Base-by-base conservation (phyloP, 2,888 invertebrate species). In the Noctua janthe region DNA sequence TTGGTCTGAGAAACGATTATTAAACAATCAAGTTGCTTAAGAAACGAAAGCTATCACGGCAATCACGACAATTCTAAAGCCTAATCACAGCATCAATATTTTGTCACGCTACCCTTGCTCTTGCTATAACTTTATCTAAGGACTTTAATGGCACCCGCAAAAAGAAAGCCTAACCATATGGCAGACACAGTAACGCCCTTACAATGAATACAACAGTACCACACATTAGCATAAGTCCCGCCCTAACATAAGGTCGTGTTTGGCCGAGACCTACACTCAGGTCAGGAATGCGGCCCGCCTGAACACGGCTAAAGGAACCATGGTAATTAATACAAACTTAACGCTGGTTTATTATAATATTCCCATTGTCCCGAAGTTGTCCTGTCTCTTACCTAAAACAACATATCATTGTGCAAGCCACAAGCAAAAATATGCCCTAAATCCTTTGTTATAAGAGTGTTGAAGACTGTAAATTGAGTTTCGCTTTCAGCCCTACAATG, bases 321-420 rank as follows among this genome's bases (percentile, higher is more conserved):
- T 74, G 84, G 77, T 84, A 88, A 90, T 92, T 89, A 88, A 88
- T 86, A 86, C 85, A 85, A 89, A 89, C 70, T 90, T 88, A 75
- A 90, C 88, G 78, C 78, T 76, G 86, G 72, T 76, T 89, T 87
- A 92, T 92, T 92, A 90, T 91, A 92, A 93, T 81, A 84, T 93
- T 92, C 88, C 81, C 88, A 92, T 90, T 92, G 91, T 88, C 87
- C 84, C 76, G 73, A 82, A 89, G 89, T 81, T 90, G 88, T 90
- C 91, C 81, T 86, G 81, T 84, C 85, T 88, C 71, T 78, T 15
- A 15, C 64, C 39, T 23, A 17, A 29, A 47, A 64, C 51, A 23
- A 51, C 43, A 35, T 1, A 56, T 39, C 1, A 2, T 10, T 10
- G 13, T 51, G 15, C 17, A 15, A 1, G 1, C n/a, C 1, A 35